Percentiles rank a stretch among this genome's conserved stretches.
Conservation (phyloP, 2,888 invertebrate genomes). For the Belgica antarctica region DNA sequence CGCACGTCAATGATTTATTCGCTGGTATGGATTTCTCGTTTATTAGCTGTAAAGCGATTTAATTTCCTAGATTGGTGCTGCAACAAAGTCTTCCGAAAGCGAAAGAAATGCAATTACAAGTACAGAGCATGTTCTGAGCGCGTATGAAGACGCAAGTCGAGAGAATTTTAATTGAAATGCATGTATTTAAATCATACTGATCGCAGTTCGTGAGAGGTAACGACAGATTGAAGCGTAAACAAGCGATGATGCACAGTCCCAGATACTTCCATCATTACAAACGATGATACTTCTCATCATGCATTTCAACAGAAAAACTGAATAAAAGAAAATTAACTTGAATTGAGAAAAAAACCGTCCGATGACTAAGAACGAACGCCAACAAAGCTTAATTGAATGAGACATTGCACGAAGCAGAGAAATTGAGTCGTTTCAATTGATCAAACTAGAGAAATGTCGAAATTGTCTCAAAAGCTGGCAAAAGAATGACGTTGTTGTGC, state of each 20-base stretch:
- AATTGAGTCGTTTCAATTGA: too few relatives aligned
- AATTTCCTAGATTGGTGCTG: neutral
- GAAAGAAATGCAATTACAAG: neutral
- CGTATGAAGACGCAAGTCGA: neutral
- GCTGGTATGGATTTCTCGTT: constrained; percentile 1
- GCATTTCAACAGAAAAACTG: neutral
- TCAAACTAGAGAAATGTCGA: too few relatives aligned
- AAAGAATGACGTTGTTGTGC: neutral
- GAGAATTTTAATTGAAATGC: neutral
- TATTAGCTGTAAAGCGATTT: constrained; percentile 14
- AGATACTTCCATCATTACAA: constrained; percentile 3
- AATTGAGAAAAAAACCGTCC: neutral
- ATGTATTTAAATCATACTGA: neutral
- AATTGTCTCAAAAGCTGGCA: too few relatives aligned
- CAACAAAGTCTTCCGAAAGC: constrained; percentile 2
- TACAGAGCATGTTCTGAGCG: neutral
- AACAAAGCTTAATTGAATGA: constrained; percentile 11
- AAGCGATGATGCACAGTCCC: neutral
- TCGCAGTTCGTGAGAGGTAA: neutral
- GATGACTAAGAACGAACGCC: constrained; percentile 3
- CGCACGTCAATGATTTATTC: constrained; percentile 15
- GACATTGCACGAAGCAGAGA: neutral
- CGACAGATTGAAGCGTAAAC: neutral
- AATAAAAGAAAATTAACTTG: too few relatives aligned
- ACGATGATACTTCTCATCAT: neutral